Evolutionary conservation across 1,140 invertebrate genomes (phyloP), one percentile per base, ranked within the genome.

Genomic region (Coboldia fuscipes): DNA sequence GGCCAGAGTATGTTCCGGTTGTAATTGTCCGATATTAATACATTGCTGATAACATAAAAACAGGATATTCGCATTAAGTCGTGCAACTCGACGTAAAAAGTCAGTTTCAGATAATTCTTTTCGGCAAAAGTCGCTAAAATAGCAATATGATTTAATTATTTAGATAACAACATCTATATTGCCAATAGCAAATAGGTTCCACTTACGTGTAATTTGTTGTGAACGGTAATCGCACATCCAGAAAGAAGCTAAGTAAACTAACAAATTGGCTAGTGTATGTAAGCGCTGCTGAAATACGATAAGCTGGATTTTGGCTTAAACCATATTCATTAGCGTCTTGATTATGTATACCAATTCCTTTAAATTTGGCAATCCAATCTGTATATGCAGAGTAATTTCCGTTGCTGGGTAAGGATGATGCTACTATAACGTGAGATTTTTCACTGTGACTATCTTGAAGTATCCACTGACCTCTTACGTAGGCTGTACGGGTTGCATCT

Each of bases 21-120:
- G 65, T 16, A 84, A 47, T 4, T 63, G 50, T 9, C 63, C 56
- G 17, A 66, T 47, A 45, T 74, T 62, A 9, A 82, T 70, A 43
- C 73, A 70, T 55, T 85, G 80, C 2, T 72, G 72, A 41, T 82
- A 72, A 50, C 81, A 84, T 36, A 86, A 54, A 55, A 82, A 74
- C 41, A 86, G 54, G 28, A 86, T 66, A 47, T 86, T 86, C 34
- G 75, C 68, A 57, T 86, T 85, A 13, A 88, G 60, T 36, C 72
- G 65, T 6, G 76, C 69, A 5, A 86, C 77, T 57, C 70, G 68
- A 41, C 70, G 63, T 30, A 64, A 56, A 54, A 86, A 82, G 50
- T 77, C 71, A 40, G 70, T 63, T 46, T 76, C 69, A 31, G 62
- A 68, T 46, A 79, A 57, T 47, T 75, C 70, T 44, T 63, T 65